Evolutionary conservation across 2,797 vertebrate species (phyloP).

Genomic region (Bovichtus diacanthus): DNA sequence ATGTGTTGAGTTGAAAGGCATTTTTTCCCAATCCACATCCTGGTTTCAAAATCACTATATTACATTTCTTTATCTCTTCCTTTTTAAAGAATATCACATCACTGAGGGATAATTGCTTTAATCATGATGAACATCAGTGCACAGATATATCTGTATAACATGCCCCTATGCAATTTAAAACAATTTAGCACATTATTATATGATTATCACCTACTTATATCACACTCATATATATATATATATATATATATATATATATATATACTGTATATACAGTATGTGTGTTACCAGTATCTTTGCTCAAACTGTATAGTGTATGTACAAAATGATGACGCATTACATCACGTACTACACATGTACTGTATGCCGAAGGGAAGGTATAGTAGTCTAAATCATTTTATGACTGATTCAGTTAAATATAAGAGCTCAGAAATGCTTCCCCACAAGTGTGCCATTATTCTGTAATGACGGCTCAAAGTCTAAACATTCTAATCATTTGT

Average conservation of each 20-base stretch:
- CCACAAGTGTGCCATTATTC: slow-evolving; percentile 53
- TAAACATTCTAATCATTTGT: slow-evolving; percentile 53
- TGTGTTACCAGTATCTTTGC: background rate
- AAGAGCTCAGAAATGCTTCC: slow-evolving; percentile 35
- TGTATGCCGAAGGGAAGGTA: background rate
- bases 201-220: background rate
- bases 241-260: background rate
- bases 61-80: background rate
- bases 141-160: background rate
- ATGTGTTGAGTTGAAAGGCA: background rate
- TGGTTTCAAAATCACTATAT: background rate
- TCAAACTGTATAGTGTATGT: background rate
- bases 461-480: slow-evolving; percentile 34
- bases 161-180: background rate
- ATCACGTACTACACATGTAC: slow-evolving; percentile 24
- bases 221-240: background rate
- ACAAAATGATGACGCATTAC: slow-evolving; percentile 27
- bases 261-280: background rate
- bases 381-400: slow-evolving; percentile 31
- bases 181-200: background rate
- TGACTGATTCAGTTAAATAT: slow-evolving; percentile 26
- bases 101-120: background rate
- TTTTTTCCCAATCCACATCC: background rate
- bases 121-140: background rate
- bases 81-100: background rate